Base-by-base conservation (phyloP, 2,888 invertebrate species). In the Pteria penguin region DNA sequence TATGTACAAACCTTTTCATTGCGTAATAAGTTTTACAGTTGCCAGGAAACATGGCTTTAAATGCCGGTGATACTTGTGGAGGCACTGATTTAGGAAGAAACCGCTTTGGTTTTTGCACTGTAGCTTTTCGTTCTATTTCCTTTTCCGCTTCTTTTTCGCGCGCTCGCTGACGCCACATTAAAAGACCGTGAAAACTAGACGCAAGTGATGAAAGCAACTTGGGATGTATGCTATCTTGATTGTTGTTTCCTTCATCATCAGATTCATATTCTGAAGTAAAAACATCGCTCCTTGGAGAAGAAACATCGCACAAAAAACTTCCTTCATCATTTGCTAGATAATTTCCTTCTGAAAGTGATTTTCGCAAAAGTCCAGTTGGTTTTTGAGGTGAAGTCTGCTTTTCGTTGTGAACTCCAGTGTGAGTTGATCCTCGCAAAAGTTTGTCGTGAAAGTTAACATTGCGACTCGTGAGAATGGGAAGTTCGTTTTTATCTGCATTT, bases 1-100 rank as follows among this genome's bases (percentile, higher is more conserved):
- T 65, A 27, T 63, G 62, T 4, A 72, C 65, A 27, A 72, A 72
- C 36, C 65, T 72, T 27, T 72, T 72, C 72, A 72, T 72, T 26
- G 63, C 54, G 27, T 57, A 65, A n/a, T 57, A 57, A 4, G 72
- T 72, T 65, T 65, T 72, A 33, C 72, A 72, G 45, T 72, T 65
- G 11, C 72, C 72, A 2, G 72, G 63, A 29, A 72, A 72, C 65
- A 72, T 45, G 11, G 31, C 24, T 27, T 55, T 65, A 22, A 33
- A 1, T 32, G 31, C 63, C 33, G 27, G 63, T 22, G 22, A 33
- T 33, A 18, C 26, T 32, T 31, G 31, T 26, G 18, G 26, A 36
- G 63, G 36, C 33, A 36, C 36, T 11, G 33, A 36, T 31, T 63
- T 32, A 63, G 8, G 63, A 36, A 33, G 63, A 36, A 14, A 36